A percentile compares a stretch with the other conserved stretches of the same genome.
Evolutionary conservation across 2,888 invertebrate species (phyloP).

Genomic region (Fabriciana adippe): DNA sequence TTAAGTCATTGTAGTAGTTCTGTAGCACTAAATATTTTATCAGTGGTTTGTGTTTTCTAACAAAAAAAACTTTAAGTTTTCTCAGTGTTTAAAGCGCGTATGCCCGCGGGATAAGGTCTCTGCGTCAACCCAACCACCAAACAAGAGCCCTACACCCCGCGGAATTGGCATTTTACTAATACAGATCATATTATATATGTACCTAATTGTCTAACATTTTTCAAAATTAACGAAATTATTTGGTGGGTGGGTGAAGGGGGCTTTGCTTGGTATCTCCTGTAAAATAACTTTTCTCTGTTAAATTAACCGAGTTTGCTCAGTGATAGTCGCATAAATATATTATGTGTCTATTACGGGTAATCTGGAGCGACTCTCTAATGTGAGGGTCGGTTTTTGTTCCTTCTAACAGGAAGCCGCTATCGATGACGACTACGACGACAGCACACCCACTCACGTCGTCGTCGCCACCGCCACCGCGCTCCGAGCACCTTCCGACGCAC

Average conservation of each 20-base stretch:
- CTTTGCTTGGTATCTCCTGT: conserved; percentile 82
- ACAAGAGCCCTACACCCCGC: conserved; percentile 82
- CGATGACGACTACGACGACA: conserved; percentile 82
- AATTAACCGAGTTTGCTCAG: conserved; percentile 5
- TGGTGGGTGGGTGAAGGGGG: conserved; percentile 83
- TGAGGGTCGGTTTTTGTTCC: conserved; percentile 63
- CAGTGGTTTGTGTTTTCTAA: conserved; percentile 64
- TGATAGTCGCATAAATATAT: conserved; percentile 25
- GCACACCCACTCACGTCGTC: conserved; percentile 81
- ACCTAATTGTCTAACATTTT: conserved; percentile 38
- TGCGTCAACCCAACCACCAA: conserved; percentile 82
- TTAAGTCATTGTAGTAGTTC: conserved; percentile 38
- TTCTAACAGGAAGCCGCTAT: conserved; percentile 77
- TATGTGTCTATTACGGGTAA: conserved; percentile 15
- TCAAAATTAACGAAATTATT: conserved; percentile 68
- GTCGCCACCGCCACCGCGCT: conserved; percentile 79
- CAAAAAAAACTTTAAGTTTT: conserved; percentile 50
- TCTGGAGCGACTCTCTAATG: conserved; percentile 60
- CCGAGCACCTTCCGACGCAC: conserved; percentile 79
- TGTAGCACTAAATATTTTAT: conserved; percentile 36
- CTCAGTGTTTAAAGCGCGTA: conserved; percentile 63
- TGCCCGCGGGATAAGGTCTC: conserved; percentile 78
- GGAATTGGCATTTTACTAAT: conserved; percentile 53
- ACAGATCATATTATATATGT: conserved; percentile 35
- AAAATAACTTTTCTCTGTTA: conserved; percentile 38